Evolutionary conservation across 2,113 vertebrate genomes (phyloP).

Genomic region (Microtus oregoni): DNA sequence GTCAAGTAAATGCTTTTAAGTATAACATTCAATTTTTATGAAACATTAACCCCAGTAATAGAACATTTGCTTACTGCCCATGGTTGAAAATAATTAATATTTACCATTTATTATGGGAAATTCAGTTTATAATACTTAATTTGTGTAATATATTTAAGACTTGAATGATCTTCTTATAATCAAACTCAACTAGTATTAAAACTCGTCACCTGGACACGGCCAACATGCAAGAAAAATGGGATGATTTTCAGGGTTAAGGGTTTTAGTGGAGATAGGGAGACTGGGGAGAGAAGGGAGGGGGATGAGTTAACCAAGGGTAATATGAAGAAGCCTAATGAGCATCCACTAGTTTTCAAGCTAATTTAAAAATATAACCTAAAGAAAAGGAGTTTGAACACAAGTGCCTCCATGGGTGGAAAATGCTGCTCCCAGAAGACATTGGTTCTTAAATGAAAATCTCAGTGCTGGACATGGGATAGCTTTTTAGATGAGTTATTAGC

Average conservation of each 20-base stretch:
- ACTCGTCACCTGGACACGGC: not conserved
- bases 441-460: not conserved
- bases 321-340: not conserved
- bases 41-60: not conserved
- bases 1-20: not conserved
- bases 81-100: not conserved
- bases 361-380: not conserved
- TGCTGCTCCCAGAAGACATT: not conserved
- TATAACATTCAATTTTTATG: not conserved
- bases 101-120: not conserved
- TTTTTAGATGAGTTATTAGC: not conserved
- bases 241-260: not conserved
- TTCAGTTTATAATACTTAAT: not conserved
- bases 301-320: not conserved
- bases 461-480: too few relatives aligned
- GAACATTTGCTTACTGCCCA: not conserved
- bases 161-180: not conserved
- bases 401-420: too few relatives aligned
- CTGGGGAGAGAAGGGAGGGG: not conserved
- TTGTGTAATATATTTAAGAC: slow-evolving; percentile 2
- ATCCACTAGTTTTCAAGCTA: not conserved
- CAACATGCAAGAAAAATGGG: not conserved
- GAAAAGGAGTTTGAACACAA: not conserved
- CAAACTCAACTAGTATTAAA: not conserved
- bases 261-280: too few relatives aligned